These are phyloP conservation scores for Chondrosia reniformis DNA, from an alignment of 37 sponge, comb jelly and placozoan species.

Conservation along the genomic window DNA sequence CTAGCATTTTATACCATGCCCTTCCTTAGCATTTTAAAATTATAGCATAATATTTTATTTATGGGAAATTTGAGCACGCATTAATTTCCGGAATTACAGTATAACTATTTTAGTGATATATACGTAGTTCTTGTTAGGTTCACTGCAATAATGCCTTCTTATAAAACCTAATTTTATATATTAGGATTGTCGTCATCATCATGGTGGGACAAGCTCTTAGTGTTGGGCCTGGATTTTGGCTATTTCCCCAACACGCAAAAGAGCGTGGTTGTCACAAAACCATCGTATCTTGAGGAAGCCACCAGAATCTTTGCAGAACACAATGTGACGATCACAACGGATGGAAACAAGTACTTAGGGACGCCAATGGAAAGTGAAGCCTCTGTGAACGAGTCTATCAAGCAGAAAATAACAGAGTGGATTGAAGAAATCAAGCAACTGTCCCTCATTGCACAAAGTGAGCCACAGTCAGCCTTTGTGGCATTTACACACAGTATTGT, in stretches of 20 bases:
- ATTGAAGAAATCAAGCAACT: not conserved
- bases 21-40: too few species aligned
- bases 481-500: not conserved
- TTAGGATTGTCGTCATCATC: too few species aligned
- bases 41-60: too few species aligned
- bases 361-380: not conserved
- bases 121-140: too few species aligned
- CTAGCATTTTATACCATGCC: too few species aligned
- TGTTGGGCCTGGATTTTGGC: not conserved
- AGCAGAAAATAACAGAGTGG: not conserved
- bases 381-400: not conserved
- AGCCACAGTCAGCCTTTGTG: not conserved
- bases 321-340: not conserved
- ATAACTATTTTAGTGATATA: too few species aligned
- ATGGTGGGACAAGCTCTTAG: slow-evolving; percentile 9
- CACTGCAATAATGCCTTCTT: too few species aligned
- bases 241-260: not conserved
- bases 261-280: not conserved
- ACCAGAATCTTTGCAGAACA: not conserved
- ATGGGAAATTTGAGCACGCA: too few species aligned
- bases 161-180: too few species aligned
- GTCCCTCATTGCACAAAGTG: not conserved
- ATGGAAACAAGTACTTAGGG: not conserved
- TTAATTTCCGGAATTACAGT: too few species aligned
- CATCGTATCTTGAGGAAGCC: not conserved